A percentile compares a stretch with the other conserved stretches of the same genome.
These are phyloP conservation scores for Oryzias javanicus DNA, from an alignment of 2,113 vertebrate genomes.

Conservation along the genomic window DNA sequence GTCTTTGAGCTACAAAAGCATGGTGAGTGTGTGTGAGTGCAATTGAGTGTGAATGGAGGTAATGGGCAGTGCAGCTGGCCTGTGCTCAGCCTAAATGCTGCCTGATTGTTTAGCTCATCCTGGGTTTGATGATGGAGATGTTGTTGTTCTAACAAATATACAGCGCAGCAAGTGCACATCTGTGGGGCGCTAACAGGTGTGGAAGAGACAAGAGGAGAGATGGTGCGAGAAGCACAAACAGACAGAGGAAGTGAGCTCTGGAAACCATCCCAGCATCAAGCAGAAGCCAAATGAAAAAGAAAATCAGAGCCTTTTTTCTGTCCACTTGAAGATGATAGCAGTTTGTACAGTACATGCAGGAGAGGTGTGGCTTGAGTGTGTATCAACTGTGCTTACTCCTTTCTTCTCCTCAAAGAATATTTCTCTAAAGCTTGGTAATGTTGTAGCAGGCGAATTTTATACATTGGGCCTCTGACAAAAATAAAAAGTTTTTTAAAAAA, in stretches of 20 bases:
- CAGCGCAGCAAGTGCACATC: constrained; percentile 69
- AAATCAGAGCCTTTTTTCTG: constrained; percentile 82
- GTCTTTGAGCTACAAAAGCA: constrained; percentile 36
- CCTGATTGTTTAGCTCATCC: constrained; percentile 89
- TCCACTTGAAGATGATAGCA: constrained; percentile 85
- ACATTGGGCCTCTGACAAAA: too few relatives aligned
- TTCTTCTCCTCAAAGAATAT: too few relatives aligned
- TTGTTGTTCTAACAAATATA: constrained; percentile 68
- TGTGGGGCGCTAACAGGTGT: constrained; percentile 89
- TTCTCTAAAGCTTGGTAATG: too few relatives aligned
- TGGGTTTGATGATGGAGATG: constrained; percentile 81
- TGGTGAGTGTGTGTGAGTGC: constrained; percentile 23
- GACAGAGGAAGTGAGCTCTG: constrained; percentile 48
- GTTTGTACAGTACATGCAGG: constrained; percentile 65
- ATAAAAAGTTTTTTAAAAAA: too few relatives aligned
- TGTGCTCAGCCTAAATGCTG: constrained; percentile 78
- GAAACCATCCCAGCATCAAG: constrained; percentile 42
- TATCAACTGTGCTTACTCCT: too few relatives aligned
- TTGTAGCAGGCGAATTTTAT: too few relatives aligned
- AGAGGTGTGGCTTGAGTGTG: background rate
- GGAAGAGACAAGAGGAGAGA: constrained; percentile 77
- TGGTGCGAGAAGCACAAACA: constrained; percentile 51
- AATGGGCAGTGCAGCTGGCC: constrained; percentile 89
- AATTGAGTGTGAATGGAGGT: constrained; percentile 71
- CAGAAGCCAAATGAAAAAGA: constrained; percentile 59